Evolutionary conservation across 2,888 invertebrate species (phyloP).

Genomic region (Platerodrilus igneus): DNA sequence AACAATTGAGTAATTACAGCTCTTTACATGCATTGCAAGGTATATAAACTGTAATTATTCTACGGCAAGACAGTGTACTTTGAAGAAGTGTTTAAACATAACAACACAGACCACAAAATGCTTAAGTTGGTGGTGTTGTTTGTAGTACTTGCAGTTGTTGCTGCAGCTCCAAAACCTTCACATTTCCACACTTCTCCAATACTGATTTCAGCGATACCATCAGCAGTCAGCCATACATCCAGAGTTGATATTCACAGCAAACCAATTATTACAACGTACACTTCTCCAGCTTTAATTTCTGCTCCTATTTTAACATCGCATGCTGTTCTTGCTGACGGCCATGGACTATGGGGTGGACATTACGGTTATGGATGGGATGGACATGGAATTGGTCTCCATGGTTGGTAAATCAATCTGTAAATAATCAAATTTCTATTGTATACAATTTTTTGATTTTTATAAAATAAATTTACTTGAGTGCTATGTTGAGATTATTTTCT

Average conservation of each 20-base stretch:
- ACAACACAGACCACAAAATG: slow-evolving; percentile 32
- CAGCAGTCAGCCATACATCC: slow-evolving; percentile 43
- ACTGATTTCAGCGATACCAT: slow-evolving; percentile 36
- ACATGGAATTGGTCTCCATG: slow-evolving; percentile 11
- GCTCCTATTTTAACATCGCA: slow-evolving; percentile 13
- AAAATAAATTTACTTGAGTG: no score
- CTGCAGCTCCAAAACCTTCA: slow-evolving; percentile 46
- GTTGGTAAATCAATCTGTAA: no score
- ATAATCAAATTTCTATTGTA: no score
- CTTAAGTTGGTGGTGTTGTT: slow-evolving; percentile 48
- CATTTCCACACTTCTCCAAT: slow-evolving; percentile 29
- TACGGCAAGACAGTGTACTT: no score
- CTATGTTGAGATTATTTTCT: no score
- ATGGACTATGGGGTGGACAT: background rate
- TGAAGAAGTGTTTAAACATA: no score
- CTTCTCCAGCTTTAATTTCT: slow-evolving; percentile 3
- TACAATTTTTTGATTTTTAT: no score
- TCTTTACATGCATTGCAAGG: no score
- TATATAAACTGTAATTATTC: no score
- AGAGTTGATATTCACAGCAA: slow-evolving; percentile 44
- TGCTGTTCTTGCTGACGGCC: slow-evolving; percentile 9
- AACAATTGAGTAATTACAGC: no score
- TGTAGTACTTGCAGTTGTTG: slow-evolving; percentile 54
- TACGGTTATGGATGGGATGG: slow-evolving; percentile 15
- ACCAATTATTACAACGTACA: slow-evolving; percentile 32